Evolutionary conservation across 1,140 invertebrate species (phyloP), one percentile per base, ranked within the genome.

Genomic region (Philopotamus ludificatus): DNA sequence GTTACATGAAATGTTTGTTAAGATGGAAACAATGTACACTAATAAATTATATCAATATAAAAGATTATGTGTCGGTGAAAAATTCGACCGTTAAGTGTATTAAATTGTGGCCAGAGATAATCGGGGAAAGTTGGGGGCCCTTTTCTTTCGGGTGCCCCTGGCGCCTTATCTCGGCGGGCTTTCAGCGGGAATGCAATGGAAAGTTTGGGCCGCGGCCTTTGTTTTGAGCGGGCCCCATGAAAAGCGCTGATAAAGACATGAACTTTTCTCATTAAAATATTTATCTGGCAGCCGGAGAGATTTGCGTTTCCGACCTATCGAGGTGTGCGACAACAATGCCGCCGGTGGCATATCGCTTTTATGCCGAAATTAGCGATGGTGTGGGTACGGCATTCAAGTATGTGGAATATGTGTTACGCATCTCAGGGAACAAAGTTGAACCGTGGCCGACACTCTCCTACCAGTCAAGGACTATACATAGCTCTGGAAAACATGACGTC

Each of bases 221-320:
- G 57, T 60, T 60, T 47, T 47, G 57, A 47, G 57, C 57, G 23
- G 51, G 9, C 53, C 15, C 57, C 57, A 42, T 47, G 57, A 47
- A 47, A 47, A 60, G 49, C 45, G 16, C 45, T 44, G 59, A 62
- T 62, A 62, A 62, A 62, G 59, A 62, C 45, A 41, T 41, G 59
- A 62, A 62, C 45, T 62, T 62, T 62, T 62, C 59, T 62, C 59
- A 62, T 62, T 62, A 62, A 62, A 62, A 62, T 62, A 47, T 62
- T 62, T 62, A 62, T 62, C 59, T 62, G 59, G 45, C 59, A 49
- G 9, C 25, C n/a, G 28, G 18, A 28, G 59, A 51, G 49, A 62
- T 50, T 50, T 39, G 49, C 45, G 59, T 50, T 62, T 50, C 44
- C 45, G 58, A 61, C 20, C 44, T 41, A 20, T 45, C 21, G 28